Percentiles rank a stretch among this genome's conserved stretches.
phyloP scores from a whole-genome alignment of 2,113 vertebrate genomes.

The Etia nguti region DNA sequence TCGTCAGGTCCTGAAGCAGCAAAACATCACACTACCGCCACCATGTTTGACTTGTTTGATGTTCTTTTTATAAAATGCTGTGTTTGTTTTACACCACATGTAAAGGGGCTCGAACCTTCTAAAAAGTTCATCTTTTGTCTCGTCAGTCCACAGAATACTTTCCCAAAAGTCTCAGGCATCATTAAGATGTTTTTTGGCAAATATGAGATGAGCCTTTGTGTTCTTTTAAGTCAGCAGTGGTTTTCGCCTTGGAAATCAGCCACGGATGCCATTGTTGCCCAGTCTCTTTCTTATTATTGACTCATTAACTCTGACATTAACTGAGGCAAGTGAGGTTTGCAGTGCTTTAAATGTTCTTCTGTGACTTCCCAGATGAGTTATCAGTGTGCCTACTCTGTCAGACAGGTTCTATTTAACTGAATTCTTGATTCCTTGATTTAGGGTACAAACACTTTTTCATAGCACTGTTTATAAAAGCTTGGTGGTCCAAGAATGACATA shows the following conservation, averaged over 20 bases:
- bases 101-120: not conserved
- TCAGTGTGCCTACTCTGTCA: not conserved
- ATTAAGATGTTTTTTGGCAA: not conserved
- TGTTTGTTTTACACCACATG: not conserved
- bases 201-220: not conserved
- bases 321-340: not conserved
- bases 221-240: not conserved
- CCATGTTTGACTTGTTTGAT: not conserved
- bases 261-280: not conserved
- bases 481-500: not conserved
- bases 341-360: not conserved
- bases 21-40: not conserved
- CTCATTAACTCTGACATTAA: not conserved
- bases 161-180: not conserved
- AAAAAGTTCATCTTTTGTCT: accelerated
- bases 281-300: not conserved
- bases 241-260: not conserved
- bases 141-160: not conserved
- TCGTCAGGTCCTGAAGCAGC: not conserved
- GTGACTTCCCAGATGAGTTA: not conserved
- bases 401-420: not conserved
- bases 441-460: not conserved
- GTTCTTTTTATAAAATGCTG: not conserved
- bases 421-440: not conserved
- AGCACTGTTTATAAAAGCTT: not conserved